Evolutionary conservation across 2,113 vertebrate species (phyloP).

Genomic region (Apteryx owenii): DNA sequence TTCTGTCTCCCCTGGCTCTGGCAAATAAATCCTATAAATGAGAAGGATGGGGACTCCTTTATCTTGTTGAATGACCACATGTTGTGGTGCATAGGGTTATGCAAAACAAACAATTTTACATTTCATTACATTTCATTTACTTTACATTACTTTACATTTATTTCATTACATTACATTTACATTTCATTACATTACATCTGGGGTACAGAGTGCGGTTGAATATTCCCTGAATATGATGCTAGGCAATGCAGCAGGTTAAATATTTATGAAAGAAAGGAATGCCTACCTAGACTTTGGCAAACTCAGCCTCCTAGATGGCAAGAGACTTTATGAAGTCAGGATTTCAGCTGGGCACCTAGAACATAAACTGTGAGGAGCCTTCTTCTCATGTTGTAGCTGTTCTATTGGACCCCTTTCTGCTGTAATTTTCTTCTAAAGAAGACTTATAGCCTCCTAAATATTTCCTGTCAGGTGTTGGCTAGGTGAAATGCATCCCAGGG

Average conservation of each 20-base stretch:
- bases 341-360: slow-evolving; percentile 5
- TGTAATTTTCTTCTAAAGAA: slow-evolving; percentile 55
- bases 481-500: slow-evolving; percentile 18
- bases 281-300: neutral
- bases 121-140: no score
- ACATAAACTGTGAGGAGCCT: slow-evolving; percentile 10
- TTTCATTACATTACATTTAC: neutral
- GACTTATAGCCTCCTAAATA: slow-evolving; percentile 53
- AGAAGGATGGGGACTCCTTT: neutral
- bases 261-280: neutral
- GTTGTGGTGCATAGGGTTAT: neutral
- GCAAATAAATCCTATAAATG: neutral
- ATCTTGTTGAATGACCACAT: neutral
- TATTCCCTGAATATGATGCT: neutral
- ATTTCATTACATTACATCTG: neutral
- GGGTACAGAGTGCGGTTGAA: neutral
- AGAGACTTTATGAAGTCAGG: neutral
- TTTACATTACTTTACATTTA: neutral
- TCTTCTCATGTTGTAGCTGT: slow-evolving; percentile 8
- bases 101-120: neutral
- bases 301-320: neutral
- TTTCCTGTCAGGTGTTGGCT: slow-evolving; percentile 29
- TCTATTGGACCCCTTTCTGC: slow-evolving; percentile 12
- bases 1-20: neutral
- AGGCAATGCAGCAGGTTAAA: neutral